phyloP scores from a whole-genome alignment of 2,113 vertebrate genomes.

The Callorhinus ursinus region DNA sequence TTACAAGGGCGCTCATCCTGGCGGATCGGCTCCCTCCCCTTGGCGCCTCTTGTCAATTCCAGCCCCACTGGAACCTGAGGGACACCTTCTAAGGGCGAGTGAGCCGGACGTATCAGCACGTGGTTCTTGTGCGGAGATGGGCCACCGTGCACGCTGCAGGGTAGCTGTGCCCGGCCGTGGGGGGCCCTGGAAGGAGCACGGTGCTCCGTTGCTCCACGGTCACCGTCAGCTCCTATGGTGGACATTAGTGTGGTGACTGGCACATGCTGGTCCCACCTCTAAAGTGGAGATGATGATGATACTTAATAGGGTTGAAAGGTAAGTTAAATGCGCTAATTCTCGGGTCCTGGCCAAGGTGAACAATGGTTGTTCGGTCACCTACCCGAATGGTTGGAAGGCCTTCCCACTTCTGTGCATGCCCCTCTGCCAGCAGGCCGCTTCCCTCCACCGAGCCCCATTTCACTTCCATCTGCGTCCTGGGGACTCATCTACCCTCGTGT shows the following conservation, averaged over 20 bases:
- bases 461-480: not conserved
- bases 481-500: not conserved
- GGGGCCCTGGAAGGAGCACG: accelerated
- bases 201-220: accelerated
- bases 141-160: accelerated
- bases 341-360: not conserved
- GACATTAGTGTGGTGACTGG: no score
- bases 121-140: not conserved
- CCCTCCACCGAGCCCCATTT: not conserved
- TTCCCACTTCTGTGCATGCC: accelerated
- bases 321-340: not conserved
- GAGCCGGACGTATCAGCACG: not conserved
- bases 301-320: not conserved
- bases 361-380: not conserved
- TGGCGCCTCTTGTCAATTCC: not conserved
- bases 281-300: no score
- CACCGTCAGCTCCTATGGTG: not conserved
- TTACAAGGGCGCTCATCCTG: not conserved
- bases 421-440: not conserved
- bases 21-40: not conserved
- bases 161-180: not conserved
- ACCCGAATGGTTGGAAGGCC: accelerated
- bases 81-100: not conserved
- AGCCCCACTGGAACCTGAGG: accelerated
- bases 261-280: not conserved